Percentiles rank a stretch among this genome's conserved stretches.
These are phyloP conservation scores for Emberiza fucata DNA, from an alignment of 2,113 vertebrate genomes.

Conservation along the genomic window DNA sequence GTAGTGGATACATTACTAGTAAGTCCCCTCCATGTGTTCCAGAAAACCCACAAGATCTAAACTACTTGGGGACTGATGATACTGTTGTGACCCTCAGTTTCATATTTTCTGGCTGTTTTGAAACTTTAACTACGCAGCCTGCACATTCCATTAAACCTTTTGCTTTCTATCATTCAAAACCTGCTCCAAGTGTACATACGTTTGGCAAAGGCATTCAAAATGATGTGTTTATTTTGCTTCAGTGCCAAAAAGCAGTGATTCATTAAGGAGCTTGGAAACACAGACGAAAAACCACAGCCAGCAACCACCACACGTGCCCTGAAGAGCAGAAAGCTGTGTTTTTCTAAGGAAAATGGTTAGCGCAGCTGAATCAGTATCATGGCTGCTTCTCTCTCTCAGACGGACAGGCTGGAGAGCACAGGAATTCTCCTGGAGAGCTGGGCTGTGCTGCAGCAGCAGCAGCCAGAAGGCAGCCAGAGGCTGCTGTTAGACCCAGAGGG, in stretches of 20 bases:
- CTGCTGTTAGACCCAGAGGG: accelerated
- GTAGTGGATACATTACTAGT: neutral
- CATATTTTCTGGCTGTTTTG: neutral
- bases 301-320: neutral
- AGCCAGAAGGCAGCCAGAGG: neutral
- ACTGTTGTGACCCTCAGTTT: neutral
- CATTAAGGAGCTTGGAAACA: slow-evolving; percentile 34
- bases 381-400: neutral
- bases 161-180: neutral
- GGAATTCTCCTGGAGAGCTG: neutral
- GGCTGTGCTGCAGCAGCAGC: neutral
- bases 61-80: neutral
- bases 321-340: slow-evolving; percentile 6
- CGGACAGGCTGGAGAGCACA: neutral
- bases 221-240: slow-evolving; percentile 46
- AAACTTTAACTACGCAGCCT: neutral
- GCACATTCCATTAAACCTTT: slow-evolving; percentile 32
- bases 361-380: neutral
- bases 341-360: slow-evolving; percentile 2
- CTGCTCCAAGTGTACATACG: neutral
- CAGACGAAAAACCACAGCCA: neutral
- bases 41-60: neutral
- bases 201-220: slow-evolving; percentile 29
- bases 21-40: neutral
- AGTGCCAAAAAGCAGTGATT: slow-evolving; percentile 46